Conservation (phyloP, 2,797 vertebrate genomes). For the Odontamblyopus lacepedii region DNA sequence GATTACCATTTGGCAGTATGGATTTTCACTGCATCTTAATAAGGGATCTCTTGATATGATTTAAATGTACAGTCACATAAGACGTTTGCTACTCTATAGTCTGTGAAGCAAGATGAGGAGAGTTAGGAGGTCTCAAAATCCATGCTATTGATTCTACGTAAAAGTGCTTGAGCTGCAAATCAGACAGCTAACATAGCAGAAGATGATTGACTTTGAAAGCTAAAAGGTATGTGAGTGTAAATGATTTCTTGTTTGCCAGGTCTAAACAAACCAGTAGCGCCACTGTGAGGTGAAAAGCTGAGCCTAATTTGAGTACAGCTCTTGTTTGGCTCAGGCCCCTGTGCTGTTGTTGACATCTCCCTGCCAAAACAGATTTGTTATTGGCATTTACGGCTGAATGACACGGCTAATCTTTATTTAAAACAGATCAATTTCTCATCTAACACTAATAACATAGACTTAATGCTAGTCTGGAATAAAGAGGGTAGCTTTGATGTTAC, state of each 20-base stretch:
- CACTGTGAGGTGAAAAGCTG: constrained; percentile 18
- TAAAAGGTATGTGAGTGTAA: constrained; percentile 31
- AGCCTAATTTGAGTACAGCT: constrained; percentile 29
- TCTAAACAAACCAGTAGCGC: constrained; percentile 31
- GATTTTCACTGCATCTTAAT: neutral
- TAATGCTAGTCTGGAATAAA: constrained; percentile 9
- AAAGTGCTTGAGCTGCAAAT: constrained; percentile 32
- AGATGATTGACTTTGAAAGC: constrained; percentile 27
- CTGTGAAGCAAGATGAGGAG: neutral
- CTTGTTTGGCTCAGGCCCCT: neutral
- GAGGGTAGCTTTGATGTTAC: neutral
- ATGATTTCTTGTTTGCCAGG: constrained; percentile 22
- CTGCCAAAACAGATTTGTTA: constrained; percentile 32
- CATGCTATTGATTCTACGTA: constrained; percentile 42
- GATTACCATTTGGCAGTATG: neutral
- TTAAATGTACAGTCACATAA: constrained; percentile 12
- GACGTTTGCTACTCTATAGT: constrained; percentile 11
- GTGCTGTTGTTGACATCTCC: constrained; percentile 14
- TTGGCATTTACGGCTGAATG: constrained; percentile 21
- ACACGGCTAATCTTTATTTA: constrained; percentile 28
- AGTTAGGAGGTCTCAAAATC: constrained; percentile 33
- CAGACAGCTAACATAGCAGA: constrained; percentile 7
- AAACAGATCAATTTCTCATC: constrained; percentile 36
- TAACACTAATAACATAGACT: constrained; percentile 17
- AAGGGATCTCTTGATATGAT: neutral